Evolutionary conservation across 2,797 vertebrate species (phyloP).

Genomic region (Onychomys leucogaster): DNA sequence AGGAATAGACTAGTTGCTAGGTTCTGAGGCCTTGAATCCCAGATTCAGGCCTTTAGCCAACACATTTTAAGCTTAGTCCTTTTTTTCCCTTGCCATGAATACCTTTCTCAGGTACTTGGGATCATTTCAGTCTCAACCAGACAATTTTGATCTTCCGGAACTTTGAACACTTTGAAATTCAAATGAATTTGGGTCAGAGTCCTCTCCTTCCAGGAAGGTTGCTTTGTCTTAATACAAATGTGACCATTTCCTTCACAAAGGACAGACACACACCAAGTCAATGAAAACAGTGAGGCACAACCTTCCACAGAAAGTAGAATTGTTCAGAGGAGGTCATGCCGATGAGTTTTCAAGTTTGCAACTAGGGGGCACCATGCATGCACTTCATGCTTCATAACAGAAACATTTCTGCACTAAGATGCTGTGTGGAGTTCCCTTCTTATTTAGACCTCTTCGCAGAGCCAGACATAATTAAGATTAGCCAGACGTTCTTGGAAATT

Average conservation of each 20-base stretch:
- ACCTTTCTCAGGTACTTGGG: neutral
- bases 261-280: neutral
- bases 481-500: neutral
- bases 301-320: neutral
- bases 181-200: neutral
- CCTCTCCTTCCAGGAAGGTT: neutral
- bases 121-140: neutral
- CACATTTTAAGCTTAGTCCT: constrained; percentile 10
- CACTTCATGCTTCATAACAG: neutral
- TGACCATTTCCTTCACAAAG: neutral
- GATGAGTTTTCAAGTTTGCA: neutral
- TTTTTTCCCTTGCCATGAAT: neutral
- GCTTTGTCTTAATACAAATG: neutral
- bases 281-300: neutral
- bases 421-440: neutral
- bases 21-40: neutral
- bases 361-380: neutral
- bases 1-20: neutral
- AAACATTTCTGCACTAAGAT: constrained; percentile 12
- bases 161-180: constrained; percentile 13
- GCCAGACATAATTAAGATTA: neutral
- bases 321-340: neutral
- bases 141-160: neutral
- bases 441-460: constrained; percentile 25
- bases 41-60: neutral